Conservation (phyloP, 2,113 vertebrate species). For the Ophiodon elongatus region DNA sequence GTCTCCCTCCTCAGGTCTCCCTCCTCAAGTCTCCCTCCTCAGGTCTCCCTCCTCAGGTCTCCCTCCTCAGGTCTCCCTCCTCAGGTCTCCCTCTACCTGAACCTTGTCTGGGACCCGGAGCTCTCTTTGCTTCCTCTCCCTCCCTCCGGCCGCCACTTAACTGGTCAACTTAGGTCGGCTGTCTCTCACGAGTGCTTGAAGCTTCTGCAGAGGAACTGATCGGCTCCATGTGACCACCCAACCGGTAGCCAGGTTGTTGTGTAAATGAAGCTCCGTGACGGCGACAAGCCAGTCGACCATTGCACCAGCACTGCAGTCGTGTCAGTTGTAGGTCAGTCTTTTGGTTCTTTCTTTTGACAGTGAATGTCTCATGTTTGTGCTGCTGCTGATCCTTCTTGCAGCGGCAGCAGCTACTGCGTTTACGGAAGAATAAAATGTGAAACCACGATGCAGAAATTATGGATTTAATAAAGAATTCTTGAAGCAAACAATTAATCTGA, state of each 20-base stretch:
- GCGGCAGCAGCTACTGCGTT: not conserved
- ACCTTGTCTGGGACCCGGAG: not conserved
- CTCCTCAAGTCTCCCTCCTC: not conserved
- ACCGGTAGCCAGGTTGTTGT: not conserved
- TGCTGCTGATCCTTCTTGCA: not conserved
- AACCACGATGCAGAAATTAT: not conserved
- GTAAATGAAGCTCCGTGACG: not conserved
- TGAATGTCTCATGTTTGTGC: conserved; percentile 19
- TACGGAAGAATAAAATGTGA: not conserved
- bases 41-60: not conserved
- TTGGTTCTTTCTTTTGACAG: not conserved
- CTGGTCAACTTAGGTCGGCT: conserved; percentile 11
- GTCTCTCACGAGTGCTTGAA: not conserved
- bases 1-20: not conserved
- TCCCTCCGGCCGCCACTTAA: not conserved
- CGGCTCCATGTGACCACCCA: conserved; percentile 15
- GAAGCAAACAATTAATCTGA: not conserved
- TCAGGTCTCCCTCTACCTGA: no score
- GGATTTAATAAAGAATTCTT: not conserved
- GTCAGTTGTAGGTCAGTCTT: not conserved
- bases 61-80: not conserved
- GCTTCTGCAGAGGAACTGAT: not conserved
- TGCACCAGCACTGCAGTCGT: not conserved
- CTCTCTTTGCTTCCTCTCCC: not conserved
- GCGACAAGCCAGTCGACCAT: not conserved